Base-by-base conservation (phyloP, 92 coral and sea anemone genomes). In the Metridium senile region DNA sequence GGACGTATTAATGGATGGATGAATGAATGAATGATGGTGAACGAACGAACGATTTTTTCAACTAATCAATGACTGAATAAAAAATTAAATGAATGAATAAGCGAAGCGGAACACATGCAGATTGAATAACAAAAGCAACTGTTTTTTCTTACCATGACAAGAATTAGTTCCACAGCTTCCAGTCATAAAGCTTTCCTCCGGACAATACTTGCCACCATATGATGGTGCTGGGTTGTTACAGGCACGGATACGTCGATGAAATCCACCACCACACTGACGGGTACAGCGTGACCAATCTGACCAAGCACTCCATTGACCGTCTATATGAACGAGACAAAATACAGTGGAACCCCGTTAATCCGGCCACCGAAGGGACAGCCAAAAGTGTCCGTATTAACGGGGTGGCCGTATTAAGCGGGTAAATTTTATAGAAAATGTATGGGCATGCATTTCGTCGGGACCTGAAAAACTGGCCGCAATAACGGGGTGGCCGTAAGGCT, bases 241-340 rank as follows among this genome's bases (percentile, higher is more conserved):
- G 13, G 87, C 29, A 28, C 99, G 90, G 13, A 89, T 46, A 17
- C 89, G 91, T 19, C 83, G 87, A 27, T 92, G 97, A 31, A 81
- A 63, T 3, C 99, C 99, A 0, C 99, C 98, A 10, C 99, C 99
- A 73, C 99, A 96, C 17, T 75, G 81, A 3, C 90, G 93, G 26
- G 84, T 86, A 62, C 99, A 96, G 1, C 52, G 59, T 33, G 85
- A 84, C 99, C 99, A 96, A 0, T 89, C 73, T 9, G 85, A 56
- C 99, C 99, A 96, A 2, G 74, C 61, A 25, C 93, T 90, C 99
- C 99, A 96, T 17, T 88, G 77, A 16, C 99, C 99, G 58, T 96
- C 98, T 89, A n/a, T n/a, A n/a, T n/a, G n/a, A n/a, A n/a, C n/a
- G n/a, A 64, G 26, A 61, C 51, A 56, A 34, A 8, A 33, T 8